Base-by-base conservation (phyloP, 2,888 invertebrate genomes). In the Pandemis heparana region DNA sequence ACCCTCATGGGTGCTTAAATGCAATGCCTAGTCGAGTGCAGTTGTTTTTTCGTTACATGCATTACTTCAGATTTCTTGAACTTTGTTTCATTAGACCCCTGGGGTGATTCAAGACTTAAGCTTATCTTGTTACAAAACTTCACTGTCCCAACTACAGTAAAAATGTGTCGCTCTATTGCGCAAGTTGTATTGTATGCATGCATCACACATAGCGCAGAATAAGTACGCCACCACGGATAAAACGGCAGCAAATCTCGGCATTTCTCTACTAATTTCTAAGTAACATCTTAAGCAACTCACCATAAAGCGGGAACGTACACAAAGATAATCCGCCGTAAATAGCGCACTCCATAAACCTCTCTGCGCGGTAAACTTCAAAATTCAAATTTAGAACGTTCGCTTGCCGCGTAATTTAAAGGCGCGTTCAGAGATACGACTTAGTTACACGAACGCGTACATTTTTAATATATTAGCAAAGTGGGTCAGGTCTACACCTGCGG, bases 401-500 rank as follows among this genome's bases (percentile, higher is more conserved):
- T 77, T 75, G 73, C 71, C 70, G 75, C 71, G 74, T 75, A 77
- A 79, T 74, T 76, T 76, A 77, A 62, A 38, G 74, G 60, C 74
- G 60, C 48, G 70, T 70, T 65, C 69, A 70, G 16, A 67, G 69
- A 64, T 74, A 65, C 74, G 63, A 41, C 70, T 62, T 39, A 62
- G 70, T 70, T 70, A 39, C 73, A 69, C 62, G 63, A 73, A 66
- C 71, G 75, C 70, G 70, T 79, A 78, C 77, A 81, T 81, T 79
- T 79, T 81, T 80, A 79, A 81, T 80, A 80, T 75, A 78, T 77
- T 75, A 76, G 76, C 79, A 72, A 81, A 85, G 81, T 83, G 81
- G 85, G 84, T 81, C 80, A 77, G 74, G 75, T 77, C 67, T 77
- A 81, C 89, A 89, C 88, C 90, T 89, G 90, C 78, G 81, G 59